Conservation (phyloP, 2,113 vertebrate genomes). For the Drymodes brunneopygia region DNA sequence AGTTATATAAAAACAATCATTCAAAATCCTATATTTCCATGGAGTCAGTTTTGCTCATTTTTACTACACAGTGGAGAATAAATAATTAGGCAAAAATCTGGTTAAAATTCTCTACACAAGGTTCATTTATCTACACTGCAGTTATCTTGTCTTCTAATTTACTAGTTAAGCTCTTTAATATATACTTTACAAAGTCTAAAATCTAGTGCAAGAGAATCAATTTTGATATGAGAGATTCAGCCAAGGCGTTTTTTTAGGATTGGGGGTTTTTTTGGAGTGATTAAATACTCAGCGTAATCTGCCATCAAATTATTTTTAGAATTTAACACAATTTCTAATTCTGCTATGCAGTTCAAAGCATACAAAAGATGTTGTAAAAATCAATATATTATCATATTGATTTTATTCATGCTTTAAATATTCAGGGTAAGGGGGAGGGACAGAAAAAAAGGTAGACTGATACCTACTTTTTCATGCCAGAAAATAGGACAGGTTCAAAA, state of each 20-base stretch:
- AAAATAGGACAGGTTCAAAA: slow-evolving; percentile 4
- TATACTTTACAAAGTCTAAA: slow-evolving; percentile 21
- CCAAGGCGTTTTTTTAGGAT: not conserved
- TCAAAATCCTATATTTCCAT: not conserved
- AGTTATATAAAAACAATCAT: not conserved
- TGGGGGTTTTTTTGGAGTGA: not conserved
- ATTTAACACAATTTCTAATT: not conserved
- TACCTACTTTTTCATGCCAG: not conserved
- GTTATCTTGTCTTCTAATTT: slow-evolving; percentile 43
- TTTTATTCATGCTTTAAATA: not conserved
- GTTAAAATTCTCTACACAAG: slow-evolving; percentile 9
- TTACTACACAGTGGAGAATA: not conserved
- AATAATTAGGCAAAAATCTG: slow-evolving; percentile 17
- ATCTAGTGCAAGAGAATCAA: slow-evolving; percentile 26
- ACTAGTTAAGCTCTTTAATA: slow-evolving; percentile 38
- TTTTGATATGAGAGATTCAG: not conserved
- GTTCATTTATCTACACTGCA: slow-evolving; percentile 12
- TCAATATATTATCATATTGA: not conserved
- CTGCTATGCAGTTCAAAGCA: not conserved
- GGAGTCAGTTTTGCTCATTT: not conserved
- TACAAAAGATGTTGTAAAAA: not conserved
- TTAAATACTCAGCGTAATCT: slow-evolving; percentile 13
- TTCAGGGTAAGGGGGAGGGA: not conserved
- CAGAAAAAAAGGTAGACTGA: not conserved
- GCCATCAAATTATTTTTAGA: slow-evolving; percentile 46